A percentile compares a stretch with the other conserved stretches of the same genome.
Conservation (phyloP, 2,888 invertebrate genomes). For the Stegophylla sp. region DNA sequence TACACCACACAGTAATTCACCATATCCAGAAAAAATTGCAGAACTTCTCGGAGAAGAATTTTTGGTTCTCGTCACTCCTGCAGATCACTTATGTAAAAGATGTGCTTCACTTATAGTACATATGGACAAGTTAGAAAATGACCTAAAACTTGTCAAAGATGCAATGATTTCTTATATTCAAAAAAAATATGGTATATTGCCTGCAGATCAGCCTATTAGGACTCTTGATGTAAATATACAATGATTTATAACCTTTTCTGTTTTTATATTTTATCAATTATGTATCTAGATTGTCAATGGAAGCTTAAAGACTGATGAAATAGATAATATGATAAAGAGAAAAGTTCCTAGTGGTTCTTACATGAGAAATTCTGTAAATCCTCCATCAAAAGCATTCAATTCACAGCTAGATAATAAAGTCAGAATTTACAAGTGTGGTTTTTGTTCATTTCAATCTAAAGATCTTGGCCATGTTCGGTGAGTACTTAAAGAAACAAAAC, state of each 20-base stretch:
- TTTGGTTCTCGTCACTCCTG: conserved; percentile 66
- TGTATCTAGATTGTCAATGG: conserved; percentile 23
- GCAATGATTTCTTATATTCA: conserved; percentile 62
- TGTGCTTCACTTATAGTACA: conserved; percentile 67
- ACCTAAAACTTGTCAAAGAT: conserved; percentile 65
- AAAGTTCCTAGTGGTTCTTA: conserved; percentile 18
- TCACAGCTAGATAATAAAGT: conserved; percentile 11
- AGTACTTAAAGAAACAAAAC: too few relatives aligned
- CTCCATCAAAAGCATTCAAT: not conserved
- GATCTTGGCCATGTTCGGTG: conserved; percentile 58
- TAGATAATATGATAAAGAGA: not conserved
- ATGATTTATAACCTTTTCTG: not conserved
- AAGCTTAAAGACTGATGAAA: not conserved
- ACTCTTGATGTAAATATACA: conserved; percentile 36
- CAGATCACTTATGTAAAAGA: conserved; percentile 66
- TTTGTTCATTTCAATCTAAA: conserved; percentile 60
- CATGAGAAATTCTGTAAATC: not conserved
- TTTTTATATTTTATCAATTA: not conserved
- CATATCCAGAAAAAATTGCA: conserved; percentile 67
- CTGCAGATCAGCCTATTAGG: conserved; percentile 48
- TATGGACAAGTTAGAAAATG: conserved; percentile 67
- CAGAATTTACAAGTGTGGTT: conserved; percentile 60
- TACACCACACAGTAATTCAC: conserved; percentile 57
- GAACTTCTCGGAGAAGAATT: conserved; percentile 67
- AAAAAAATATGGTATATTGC: conserved; percentile 62